phyloP scores from a whole-genome alignment of 2,888 invertebrate genomes.

The Limnephilus rhombicus region DNA sequence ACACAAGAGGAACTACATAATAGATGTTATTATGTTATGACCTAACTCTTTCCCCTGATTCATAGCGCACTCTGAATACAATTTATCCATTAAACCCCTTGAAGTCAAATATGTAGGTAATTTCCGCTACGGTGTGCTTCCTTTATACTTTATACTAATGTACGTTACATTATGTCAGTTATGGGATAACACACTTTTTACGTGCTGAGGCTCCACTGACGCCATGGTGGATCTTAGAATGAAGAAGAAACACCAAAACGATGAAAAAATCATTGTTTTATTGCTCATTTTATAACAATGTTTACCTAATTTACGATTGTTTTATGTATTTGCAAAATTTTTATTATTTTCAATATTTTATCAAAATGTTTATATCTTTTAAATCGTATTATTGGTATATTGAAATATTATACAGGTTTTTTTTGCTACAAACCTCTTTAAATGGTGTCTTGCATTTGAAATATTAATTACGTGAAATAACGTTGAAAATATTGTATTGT shows the following conservation, averaged over 20 bases:
- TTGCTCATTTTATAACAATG: too few relatives aligned
- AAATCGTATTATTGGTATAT: too few relatives aligned
- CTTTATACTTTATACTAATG: background rate
- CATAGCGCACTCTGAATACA: background rate
- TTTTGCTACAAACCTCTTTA: too few relatives aligned
- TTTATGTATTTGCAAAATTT: too few relatives aligned
- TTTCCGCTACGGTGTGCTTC: constrained; percentile 8
- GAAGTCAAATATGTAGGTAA: constrained; percentile 19
- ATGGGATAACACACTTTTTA: constrained; percentile 41
- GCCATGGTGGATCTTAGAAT: background rate
- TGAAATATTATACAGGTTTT: too few relatives aligned
- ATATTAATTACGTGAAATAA: too few relatives aligned
- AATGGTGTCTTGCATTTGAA: too few relatives aligned
- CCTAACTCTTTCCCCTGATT: background rate
- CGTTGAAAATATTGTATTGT: too few relatives aligned
- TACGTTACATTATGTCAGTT: background rate
- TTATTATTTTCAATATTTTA: too few relatives aligned
- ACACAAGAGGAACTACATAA: background rate
- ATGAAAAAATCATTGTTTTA: background rate
- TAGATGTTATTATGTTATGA: background rate
- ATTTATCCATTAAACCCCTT: background rate
- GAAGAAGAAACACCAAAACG: background rate
- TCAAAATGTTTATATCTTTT: too few relatives aligned
- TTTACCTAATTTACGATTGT: too few relatives aligned
- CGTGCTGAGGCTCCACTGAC: constrained; percentile 32